Conservation (phyloP, 1,140 invertebrate species). For the Gryon sp. region DNA sequence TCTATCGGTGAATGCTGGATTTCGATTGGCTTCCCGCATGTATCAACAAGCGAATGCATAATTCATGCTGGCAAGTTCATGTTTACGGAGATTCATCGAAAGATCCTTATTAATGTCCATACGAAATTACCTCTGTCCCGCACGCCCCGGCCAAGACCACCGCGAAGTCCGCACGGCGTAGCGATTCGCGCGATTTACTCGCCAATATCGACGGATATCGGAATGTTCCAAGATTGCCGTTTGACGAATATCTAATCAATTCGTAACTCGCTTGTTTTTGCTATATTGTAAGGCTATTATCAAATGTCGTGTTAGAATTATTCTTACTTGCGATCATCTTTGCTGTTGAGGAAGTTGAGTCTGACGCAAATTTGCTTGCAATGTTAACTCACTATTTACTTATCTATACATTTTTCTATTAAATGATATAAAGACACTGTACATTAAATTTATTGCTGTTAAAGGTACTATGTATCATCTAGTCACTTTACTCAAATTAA, state of each 20-base stretch:
- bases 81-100: constrained; percentile 53
- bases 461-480: too few species aligned
- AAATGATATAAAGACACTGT: too few species aligned
- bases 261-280: too few species aligned
- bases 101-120: constrained; percentile 65
- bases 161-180: constrained; percentile 32
- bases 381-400: too few species aligned
- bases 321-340: too few species aligned
- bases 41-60: constrained; percentile 62
- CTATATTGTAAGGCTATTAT: too few species aligned
- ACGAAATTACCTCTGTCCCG: constrained; percentile 57
- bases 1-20: constrained; percentile 54
- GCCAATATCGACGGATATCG: constrained; percentile 47
- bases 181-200: constrained; percentile 52
- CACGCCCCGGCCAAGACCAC: constrained; percentile 54
- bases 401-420: too few species aligned
- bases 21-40: constrained; percentile 60
- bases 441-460: too few species aligned
- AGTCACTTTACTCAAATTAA: too few species aligned
- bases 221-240: constrained; percentile 49
- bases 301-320: too few species aligned
- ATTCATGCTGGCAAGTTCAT: constrained; percentile 55
- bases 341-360: too few species aligned
- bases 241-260: constrained; percentile 49
- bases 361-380: too few species aligned